A percentile compares a stretch with the other conserved stretches of the same genome.
phyloP scores from a whole-genome alignment of 2,888 invertebrate species.

The Drosophila mulleri region DNA sequence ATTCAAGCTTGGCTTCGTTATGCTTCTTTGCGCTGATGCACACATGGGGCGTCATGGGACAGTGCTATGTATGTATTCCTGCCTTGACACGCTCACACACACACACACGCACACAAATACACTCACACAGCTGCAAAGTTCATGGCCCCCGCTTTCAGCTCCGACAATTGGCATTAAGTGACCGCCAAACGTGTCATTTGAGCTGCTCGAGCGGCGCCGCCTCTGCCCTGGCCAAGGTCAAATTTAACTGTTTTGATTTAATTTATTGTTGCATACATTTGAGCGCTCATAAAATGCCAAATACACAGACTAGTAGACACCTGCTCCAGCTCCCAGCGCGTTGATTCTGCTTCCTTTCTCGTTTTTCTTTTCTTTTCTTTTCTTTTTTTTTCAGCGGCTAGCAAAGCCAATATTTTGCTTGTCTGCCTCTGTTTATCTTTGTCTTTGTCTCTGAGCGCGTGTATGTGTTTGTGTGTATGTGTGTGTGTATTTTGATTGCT shows the following conservation, averaged over 20 bases:
- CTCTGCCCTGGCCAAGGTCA: slow-evolving; percentile 68
- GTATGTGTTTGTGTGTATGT: slow-evolving; percentile 18
- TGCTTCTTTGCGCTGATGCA: slow-evolving; percentile 68
- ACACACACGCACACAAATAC: slow-evolving; percentile 10
- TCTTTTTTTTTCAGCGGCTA: slow-evolving; percentile 38
- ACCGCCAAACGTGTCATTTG: slow-evolving; percentile 59
- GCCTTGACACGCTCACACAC: slow-evolving; percentile 23
- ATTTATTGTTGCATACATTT: slow-evolving; percentile 76
- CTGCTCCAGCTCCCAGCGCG: slow-evolving; percentile 40
- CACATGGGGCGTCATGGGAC: slow-evolving; percentile 20
- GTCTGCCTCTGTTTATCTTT: slow-evolving; percentile 73
- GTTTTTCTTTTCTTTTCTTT: neutral
- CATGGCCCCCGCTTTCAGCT: slow-evolving; percentile 46
- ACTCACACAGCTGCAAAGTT: slow-evolving; percentile 45
- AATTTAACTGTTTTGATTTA: slow-evolving; percentile 76
- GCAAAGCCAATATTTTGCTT: slow-evolving; percentile 74
- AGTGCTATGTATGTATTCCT: slow-evolving; percentile 6
- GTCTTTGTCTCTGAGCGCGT: slow-evolving; percentile 54
- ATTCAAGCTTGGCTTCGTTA: slow-evolving; percentile 59
- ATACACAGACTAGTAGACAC: slow-evolving; percentile 34
- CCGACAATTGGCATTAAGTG: slow-evolving; percentile 31
- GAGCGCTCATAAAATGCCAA: slow-evolving; percentile 59
- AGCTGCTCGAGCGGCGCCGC: slow-evolving; percentile 35
- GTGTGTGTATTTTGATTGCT: slow-evolving; percentile 71
- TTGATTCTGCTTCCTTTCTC: slow-evolving; percentile 10